phyloP scores from a whole-genome alignment of 2,113 vertebrate genomes.

The western clawed frog (Xenopus tropicalis) region UCB_Xtro_10.0 CM004447.2:31076001-31076500 shows the following conservation, averaged over 20 bases:
- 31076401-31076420: conserved; percentile 9
- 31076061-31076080: conserved; percentile 89
- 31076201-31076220: conserved; percentile 83
- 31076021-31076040: conserved; percentile 78
- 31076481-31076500: too few species aligned
- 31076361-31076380: conserved; percentile 52
- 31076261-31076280: conserved; percentile 69
- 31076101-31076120: conserved; percentile 72
- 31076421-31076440: neutral
- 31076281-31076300: conserved; percentile 76
- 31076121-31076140: conserved; percentile 88
- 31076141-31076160: conserved; percentile 99
- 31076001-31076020: conserved; percentile 72
- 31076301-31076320: conserved; percentile 70
- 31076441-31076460: neutral
- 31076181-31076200: conserved; percentile 94
- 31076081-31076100: conserved; percentile 85
- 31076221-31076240: conserved; percentile 72
- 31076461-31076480: neutral
- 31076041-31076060: conserved; percentile 81
- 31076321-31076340: conserved; percentile 60
- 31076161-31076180: conserved; percentile 95
- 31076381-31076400: conserved; percentile 49
- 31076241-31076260: conserved; percentile 66
- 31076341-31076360: conserved; percentile 55